A percentile compares a stretch with the other conserved stretches of the same genome.
Evolutionary conservation across 2,113 vertebrate species (phyloP).

Genomic region (Phoxinus phoxinus): DNA sequence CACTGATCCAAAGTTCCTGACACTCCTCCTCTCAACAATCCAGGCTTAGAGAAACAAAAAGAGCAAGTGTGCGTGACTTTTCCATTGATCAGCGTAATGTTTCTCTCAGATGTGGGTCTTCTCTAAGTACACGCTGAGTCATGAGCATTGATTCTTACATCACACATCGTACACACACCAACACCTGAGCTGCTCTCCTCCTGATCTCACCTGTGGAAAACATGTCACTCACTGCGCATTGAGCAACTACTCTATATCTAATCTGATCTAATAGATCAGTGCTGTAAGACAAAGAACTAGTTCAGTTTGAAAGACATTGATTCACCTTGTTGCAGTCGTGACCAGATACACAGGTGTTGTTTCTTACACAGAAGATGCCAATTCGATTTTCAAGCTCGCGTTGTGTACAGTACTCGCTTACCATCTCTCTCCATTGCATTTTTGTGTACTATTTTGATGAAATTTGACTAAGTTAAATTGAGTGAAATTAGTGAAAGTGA

Average conservation of each 20-base stretch:
- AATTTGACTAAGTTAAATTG: neutral
- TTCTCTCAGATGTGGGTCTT: slow-evolving; percentile 24
- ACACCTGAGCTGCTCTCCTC: neutral
- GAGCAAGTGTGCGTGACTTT: slow-evolving; percentile 12
- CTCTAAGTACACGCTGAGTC: no score
- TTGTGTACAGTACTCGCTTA: neutral
- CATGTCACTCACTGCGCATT: neutral
- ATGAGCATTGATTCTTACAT: slow-evolving; percentile 29
- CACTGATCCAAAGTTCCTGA: slow-evolving; percentile 68
- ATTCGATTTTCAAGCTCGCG: neutral
- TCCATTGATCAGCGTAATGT: slow-evolving; percentile 10
- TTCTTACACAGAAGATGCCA: neutral
- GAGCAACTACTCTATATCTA: neutral
- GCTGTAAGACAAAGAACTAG: neutral
- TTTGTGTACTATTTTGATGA: neutral
- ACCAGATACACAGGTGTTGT: neutral
- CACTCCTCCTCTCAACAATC: slow-evolving; percentile 51
- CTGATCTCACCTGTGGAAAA: slow-evolving; percentile 22
- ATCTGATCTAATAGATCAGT: neutral
- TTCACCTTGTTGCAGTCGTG: neutral
- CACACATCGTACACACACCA: slow-evolving; percentile 15
- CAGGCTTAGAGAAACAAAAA: slow-evolving; percentile 9
- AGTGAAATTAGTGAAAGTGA: neutral
- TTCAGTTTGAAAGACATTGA: neutral
- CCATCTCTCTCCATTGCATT: neutral